phyloP scores from a whole-genome alignment of 2,113 vertebrate genomes.

The Pongo pygmaeus region DNA sequence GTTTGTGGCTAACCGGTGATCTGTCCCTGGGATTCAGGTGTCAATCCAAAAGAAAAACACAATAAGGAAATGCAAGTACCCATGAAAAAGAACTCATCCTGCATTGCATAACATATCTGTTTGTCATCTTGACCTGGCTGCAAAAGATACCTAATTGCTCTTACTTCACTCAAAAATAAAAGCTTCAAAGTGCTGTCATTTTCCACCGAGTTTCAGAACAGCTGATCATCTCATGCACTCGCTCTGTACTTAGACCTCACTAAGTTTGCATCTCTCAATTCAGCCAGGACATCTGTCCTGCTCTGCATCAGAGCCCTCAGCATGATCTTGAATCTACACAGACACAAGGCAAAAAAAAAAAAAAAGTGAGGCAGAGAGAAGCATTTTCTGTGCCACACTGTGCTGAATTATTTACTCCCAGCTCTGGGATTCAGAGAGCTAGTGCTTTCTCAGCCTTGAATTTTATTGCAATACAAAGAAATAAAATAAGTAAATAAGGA shows the following conservation, averaged over 20 bases:
- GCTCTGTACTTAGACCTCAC: constrained; percentile 8
- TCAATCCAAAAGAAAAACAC: constrained; percentile 10
- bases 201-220: constrained; percentile 31
- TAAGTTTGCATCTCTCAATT: constrained; percentile 21
- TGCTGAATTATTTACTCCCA: constrained; percentile 73
- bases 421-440: constrained; percentile 58
- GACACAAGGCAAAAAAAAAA: not conserved
- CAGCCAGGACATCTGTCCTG: constrained; percentile 1
- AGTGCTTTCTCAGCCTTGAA: constrained; percentile 52
- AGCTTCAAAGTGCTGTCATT: constrained; percentile 34
- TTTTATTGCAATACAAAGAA: constrained; percentile 68
- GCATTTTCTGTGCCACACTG: constrained; percentile 63
- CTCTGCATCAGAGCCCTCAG: constrained; percentile 54
- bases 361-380: constrained; percentile 43
- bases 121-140: not conserved
- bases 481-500: constrained; percentile 71
- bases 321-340: constrained; percentile 50
- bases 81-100: not conserved
- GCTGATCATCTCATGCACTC: not conserved
- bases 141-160: constrained; percentile 24
- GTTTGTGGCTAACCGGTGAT: not conserved
- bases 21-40: not conserved
- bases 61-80: not conserved
- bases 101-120: not conserved
- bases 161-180: not conserved